Evolutionary conservation across 2,888 invertebrate genomes (phyloP).

Genomic region (Tipula lateralis): DNA sequence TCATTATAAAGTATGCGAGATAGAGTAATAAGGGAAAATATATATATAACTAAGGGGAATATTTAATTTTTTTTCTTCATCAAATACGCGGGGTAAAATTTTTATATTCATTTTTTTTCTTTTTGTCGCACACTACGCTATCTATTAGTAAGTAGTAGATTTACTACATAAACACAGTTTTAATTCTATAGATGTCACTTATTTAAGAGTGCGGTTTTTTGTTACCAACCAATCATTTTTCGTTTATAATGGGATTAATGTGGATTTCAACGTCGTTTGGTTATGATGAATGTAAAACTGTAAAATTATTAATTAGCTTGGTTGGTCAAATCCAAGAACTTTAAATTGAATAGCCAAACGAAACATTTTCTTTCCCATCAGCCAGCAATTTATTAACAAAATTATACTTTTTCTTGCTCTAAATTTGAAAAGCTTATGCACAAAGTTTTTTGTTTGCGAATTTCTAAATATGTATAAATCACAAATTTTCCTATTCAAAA

Average conservation of each 20-base stretch:
- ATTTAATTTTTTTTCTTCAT: not conserved
- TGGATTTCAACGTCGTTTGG: not conserved
- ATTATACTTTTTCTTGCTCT: not conserved
- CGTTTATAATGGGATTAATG: not conserved
- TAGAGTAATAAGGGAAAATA: not conserved
- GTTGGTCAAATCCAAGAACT: not conserved
- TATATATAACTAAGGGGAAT: not conserved
- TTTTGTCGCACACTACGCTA: not conserved
- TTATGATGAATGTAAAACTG: not conserved
- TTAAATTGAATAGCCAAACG: not conserved
- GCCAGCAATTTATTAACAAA: not conserved
- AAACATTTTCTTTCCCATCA: not conserved
- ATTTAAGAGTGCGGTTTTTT: not conserved
- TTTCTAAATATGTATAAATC: constrained; percentile 13
- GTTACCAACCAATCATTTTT: not conserved
- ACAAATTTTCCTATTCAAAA: constrained; percentile 14
- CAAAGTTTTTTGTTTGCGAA: not conserved
- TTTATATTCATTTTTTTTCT: not conserved
- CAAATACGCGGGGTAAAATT: not conserved
- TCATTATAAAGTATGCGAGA: not conserved
- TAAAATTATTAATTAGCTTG: not conserved
- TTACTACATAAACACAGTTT: too few species aligned
- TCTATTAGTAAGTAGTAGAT: not conserved
- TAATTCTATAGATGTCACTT: not conserved
- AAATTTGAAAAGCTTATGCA: not conserved